phyloP scores from a whole-genome alignment of 2,888 invertebrate species.

The Phortica magna region DNA sequence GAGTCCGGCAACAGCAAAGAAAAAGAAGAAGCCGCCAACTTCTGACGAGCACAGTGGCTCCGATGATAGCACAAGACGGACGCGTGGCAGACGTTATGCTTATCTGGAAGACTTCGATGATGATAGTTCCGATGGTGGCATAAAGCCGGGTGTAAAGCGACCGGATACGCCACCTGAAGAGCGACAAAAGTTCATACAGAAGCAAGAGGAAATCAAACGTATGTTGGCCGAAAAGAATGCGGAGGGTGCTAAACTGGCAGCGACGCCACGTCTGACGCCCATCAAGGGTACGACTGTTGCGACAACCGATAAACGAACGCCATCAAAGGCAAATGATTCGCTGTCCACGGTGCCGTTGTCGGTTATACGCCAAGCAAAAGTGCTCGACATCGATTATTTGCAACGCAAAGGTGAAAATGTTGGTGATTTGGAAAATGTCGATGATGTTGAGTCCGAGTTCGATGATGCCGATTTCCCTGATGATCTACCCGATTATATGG shows the following conservation, averaged over 20 bases:
- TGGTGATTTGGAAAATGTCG: conserved; percentile 65
- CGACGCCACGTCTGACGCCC: conserved; percentile 74
- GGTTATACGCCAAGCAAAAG: conserved; percentile 77
- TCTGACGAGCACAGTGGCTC: conserved; percentile 82
- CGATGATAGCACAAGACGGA: conserved; percentile 77
- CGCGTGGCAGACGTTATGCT: conserved; percentile 76
- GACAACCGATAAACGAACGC: conserved; percentile 64
- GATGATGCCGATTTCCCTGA: conserved; percentile 78
- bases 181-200: conserved; percentile 77
- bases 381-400: conserved; percentile 76
- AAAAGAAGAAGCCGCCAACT: conserved; percentile 60
- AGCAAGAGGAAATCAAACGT: conserved; percentile 78
- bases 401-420: conserved; percentile 76
- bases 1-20: conserved; percentile 66
- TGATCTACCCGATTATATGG: conserved; percentile 79
- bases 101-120: conserved; percentile 78
- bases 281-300: conserved; percentile 60
- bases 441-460: conserved; percentile 72
- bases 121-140: conserved; percentile 77
- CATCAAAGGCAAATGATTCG: conserved; percentile 69
- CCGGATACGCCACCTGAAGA: conserved; percentile 78
- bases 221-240: conserved; percentile 78
- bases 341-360: conserved; percentile 77
- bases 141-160: conserved; percentile 77
- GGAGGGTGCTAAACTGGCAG: conserved; percentile 75